Evolutionary conservation across 2,113 vertebrate species (phyloP), one percentile per base, ranked within the genome.

Genomic region (Percopsis transmontana): DNA sequence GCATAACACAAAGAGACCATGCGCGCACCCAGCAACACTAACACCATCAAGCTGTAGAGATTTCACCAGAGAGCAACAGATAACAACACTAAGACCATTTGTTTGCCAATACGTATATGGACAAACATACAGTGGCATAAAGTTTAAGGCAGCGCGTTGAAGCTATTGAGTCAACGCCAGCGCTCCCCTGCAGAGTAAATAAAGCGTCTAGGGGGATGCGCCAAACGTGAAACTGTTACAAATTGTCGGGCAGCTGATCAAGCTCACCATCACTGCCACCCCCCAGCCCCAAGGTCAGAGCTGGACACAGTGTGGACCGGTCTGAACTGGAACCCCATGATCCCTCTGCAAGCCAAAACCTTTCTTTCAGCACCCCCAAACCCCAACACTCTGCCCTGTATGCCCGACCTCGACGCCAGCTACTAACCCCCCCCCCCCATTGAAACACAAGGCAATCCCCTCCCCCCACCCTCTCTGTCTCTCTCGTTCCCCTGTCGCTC

Each of bases 361-460:
- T 16, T 15, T 16, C 61, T 45, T 78, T 57, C 54, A 55, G 69
- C 41, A 40, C 62, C 48, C 55, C 62, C 66, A 24, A 13, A 38
- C 52, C 58, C 20, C 51, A 69, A 84, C 78, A 83, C 69, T 53
- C 24, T 12, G 11, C 69, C 57, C 24, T 12, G 11, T n/a, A 14
- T 16, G 21, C 38, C 21, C 62, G 72, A 69, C 70, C 68, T 50
- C 57, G 66, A 81, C 70, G 21, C 58, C 58, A 44, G 84, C 84
- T 85, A 72, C 69, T 81, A 47, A 20, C 19, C 41, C 75, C 68
- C 53, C 52, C 54, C 71, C 70, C 77, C 60, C 56, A 58, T 78
- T 88, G 74, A 77, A 85, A 85, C 79, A 88, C 80, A 79, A 86
- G 85, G 77, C 81, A 76, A 42, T 63, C 23, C 63, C 21, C 79